Base-by-base conservation (phyloP, 2,888 invertebrate species). In the Petrophora chlorosata region DNA sequence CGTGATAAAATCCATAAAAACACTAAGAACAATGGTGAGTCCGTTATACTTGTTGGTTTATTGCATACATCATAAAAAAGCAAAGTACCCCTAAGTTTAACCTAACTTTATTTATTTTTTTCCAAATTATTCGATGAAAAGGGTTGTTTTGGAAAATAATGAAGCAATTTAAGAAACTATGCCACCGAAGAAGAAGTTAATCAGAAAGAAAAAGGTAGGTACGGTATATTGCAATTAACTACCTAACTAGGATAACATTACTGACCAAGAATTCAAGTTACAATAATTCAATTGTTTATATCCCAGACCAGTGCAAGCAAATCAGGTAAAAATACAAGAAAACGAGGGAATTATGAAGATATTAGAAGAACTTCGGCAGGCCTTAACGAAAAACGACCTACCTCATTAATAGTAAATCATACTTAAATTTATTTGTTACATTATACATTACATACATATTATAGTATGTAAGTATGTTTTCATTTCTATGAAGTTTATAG, bases 111-210 rank as follows among this genome's bases (percentile, higher is more conserved):
- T n/a, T n/a, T n/a, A n/a, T n/a, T n/a, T n/a, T n/a, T n/a, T 30
- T 13, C 38, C 22, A 33, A 22, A 13, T 13, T 15, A 3, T 19
- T 38, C 35, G 14, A 10, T 25, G 25, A 25, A 3, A 10, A 9
- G 9, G n/a, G 3, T 19, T 28, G 9, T 15, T 22, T 49, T 32
- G 14, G 52, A 43, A 62, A 65, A 65, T 33, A 50, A 75, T 70
- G 66, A 59, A 42, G 42, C 15, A 9, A 25, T 7, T 25, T 34
- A 44, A 13, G 12, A 36, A 45, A 71, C 45, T 48, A 81, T 79
- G 79, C 69, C 73, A 10, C 32, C 36, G 32, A 70, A 48, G 47
- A 79, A 68, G 62, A 77, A 67, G 58, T 74, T 58, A 49, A 32
- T 22, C 44, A 45, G 49, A 36, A 72, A 61, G 50, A 70, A 61